A percentile compares a stretch with the other conserved stretches of the same genome.
phyloP scores from a whole-genome alignment of 30 jellyfish, hydroid and myxozoan species.

The Turritopsis dohrnii region DNA sequence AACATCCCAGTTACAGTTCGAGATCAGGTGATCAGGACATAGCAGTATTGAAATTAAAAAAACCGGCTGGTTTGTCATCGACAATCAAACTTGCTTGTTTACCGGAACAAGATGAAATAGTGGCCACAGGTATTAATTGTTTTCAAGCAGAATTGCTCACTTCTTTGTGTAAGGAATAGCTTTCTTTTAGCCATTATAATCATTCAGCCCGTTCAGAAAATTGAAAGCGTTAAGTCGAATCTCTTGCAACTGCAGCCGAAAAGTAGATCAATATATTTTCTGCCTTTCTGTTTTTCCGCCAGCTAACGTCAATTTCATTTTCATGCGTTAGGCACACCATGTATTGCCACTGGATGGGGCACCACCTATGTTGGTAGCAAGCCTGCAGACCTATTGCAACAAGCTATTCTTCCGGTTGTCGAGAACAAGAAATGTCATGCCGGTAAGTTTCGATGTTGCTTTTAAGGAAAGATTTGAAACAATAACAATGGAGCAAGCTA shows the following conservation, averaged over 20 bases:
- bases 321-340: neutral
- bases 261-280: too few relatives aligned
- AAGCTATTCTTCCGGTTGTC: neutral
- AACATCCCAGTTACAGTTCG: constrained; percentile 39
- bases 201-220: too few relatives aligned
- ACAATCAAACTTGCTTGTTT: constrained; percentile 60
- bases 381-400: neutral
- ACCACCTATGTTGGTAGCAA: neutral
- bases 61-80: constrained; percentile 37
- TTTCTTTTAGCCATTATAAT: too few relatives aligned
- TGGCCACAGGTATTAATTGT: constrained; percentile 40
- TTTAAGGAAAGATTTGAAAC: neutral
- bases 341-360: neutral
- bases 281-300: too few relatives aligned
- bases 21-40: constrained; percentile 35
- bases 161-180: too few relatives aligned
- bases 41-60: constrained; percentile 47
- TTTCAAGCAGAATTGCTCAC: neutral
- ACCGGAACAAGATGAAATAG: constrained; percentile 39
- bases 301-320: too few relatives aligned
- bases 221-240: too few relatives aligned
- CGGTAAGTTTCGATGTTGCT: neutral
- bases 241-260: too few relatives aligned
- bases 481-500: too few relatives aligned
- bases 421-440: neutral